phyloP scores from a whole-genome alignment of 2,113 vertebrate species.

The Prunella fulvescens region DNA sequence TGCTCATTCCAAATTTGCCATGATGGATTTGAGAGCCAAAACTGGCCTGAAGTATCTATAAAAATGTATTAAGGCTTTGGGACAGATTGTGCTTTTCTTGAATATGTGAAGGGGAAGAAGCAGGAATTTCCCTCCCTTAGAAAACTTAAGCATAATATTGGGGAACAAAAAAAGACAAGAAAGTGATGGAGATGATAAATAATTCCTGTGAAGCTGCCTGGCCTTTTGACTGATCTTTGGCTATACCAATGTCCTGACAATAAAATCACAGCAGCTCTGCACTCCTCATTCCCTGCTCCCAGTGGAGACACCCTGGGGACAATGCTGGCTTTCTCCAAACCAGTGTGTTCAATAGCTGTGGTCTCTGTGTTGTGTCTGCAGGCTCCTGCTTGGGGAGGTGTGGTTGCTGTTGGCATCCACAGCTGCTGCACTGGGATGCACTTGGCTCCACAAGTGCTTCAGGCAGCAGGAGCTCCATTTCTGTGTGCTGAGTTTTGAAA shows the following conservation, averaged over 20 bases:
- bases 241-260: neutral
- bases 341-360: neutral
- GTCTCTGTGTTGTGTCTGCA: neutral
- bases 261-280: neutral
- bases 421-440: neutral
- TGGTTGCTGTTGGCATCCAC: neutral
- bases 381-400: neutral
- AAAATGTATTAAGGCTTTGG: conserved; percentile 29
- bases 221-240: neutral
- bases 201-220: neutral
- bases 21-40: neutral
- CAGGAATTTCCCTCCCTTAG: neutral
- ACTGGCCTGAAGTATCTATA: neutral
- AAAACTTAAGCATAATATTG: neutral
- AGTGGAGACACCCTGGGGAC: neutral
- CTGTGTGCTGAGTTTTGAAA: neutral
- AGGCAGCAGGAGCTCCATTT: neutral
- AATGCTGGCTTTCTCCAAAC: neutral
- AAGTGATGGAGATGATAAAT: neutral
- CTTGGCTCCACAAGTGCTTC: neutral
- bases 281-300: rapidly evolving
- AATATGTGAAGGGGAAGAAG: neutral
- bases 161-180: neutral
- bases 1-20: neutral
- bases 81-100: neutral